phyloP scores from a whole-genome alignment of 2,888 invertebrate genomes.

The Hyposoter didymator region DNA sequence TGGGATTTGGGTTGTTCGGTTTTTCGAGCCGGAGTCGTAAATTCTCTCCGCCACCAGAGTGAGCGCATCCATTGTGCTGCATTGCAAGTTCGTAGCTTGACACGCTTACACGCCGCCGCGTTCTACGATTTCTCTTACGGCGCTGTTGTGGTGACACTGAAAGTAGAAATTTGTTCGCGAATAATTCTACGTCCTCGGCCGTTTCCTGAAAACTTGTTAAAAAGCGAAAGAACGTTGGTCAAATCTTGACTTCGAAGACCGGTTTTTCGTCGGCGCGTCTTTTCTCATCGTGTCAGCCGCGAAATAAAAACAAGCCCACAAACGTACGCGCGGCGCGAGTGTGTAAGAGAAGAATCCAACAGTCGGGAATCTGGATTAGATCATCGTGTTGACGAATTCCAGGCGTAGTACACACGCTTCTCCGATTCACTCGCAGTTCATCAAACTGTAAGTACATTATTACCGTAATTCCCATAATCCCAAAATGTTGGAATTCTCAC shows the following conservation, averaged over 20 bases:
- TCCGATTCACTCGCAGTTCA: conserved; percentile 20
- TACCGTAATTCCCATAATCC: not conserved
- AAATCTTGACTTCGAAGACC: not conserved
- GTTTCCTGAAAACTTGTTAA: not conserved
- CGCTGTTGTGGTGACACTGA: not conserved
- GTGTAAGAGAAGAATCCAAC: conserved; percentile 33
- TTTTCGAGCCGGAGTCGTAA: conserved; percentile 25
- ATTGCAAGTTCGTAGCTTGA: conserved; percentile 44
- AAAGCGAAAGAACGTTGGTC: not conserved
- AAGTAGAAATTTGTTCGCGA: not conserved
- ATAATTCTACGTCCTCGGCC: not conserved
- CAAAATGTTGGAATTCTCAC: not conserved
- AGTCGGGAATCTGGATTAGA: conserved; percentile 42
- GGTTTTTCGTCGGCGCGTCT: conserved; percentile 9
- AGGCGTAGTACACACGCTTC: conserved; percentile 26
- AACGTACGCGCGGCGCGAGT: not conserved
- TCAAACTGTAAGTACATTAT: conserved; percentile 23
- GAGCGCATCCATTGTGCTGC: conserved; percentile 60
- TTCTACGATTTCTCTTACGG: conserved; percentile 32
- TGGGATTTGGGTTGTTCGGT: not conserved
- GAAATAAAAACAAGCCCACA: not conserved
- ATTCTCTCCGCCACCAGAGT: conserved; percentile 25
- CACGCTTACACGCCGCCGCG: conserved; percentile 30
- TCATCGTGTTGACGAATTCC: conserved; percentile 41
- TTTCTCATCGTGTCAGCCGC: not conserved